A percentile compares a stretch with the other conserved stretches of the same genome.
Conservation (phyloP, 2,797 vertebrate species). For the Tapirus indicus region DNA sequence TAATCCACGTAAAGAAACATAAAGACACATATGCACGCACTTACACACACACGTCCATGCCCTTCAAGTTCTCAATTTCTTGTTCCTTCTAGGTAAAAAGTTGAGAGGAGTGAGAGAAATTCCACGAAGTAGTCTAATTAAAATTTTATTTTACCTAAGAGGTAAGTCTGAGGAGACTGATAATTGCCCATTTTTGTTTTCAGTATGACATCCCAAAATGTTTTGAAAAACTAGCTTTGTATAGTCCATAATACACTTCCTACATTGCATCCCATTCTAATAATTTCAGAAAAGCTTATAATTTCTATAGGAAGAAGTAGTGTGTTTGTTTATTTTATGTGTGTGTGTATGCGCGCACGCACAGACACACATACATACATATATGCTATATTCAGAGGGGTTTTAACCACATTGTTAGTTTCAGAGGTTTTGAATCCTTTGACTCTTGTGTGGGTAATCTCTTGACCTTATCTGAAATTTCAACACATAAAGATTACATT, state of each 20-base stretch:
- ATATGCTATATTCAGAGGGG: not conserved
- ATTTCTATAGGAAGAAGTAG: not conserved
- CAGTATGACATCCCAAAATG: not conserved
- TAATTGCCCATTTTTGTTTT: not conserved
- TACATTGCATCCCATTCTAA: not conserved
- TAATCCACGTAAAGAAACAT: not conserved
- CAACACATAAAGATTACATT: not conserved
- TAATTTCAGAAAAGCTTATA: not conserved
- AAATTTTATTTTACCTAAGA: not conserved
- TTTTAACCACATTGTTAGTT: not conserved
- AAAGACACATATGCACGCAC: no score
- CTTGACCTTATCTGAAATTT: not conserved
- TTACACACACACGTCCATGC: no score
- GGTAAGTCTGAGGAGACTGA: not conserved
- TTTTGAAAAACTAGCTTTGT: not conserved
- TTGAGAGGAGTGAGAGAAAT: not conserved
- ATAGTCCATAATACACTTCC: not conserved
- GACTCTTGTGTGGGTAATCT: not conserved
- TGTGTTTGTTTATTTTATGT: not conserved
- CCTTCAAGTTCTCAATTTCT: not conserved
- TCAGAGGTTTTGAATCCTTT: not conserved
- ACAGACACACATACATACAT: not conserved
- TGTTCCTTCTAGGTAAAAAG: not conserved
- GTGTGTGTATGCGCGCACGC: not conserved
- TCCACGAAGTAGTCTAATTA: not conserved